Conservation (phyloP, 2,113 vertebrate genomes). For the Scortum barcoo region DNA sequence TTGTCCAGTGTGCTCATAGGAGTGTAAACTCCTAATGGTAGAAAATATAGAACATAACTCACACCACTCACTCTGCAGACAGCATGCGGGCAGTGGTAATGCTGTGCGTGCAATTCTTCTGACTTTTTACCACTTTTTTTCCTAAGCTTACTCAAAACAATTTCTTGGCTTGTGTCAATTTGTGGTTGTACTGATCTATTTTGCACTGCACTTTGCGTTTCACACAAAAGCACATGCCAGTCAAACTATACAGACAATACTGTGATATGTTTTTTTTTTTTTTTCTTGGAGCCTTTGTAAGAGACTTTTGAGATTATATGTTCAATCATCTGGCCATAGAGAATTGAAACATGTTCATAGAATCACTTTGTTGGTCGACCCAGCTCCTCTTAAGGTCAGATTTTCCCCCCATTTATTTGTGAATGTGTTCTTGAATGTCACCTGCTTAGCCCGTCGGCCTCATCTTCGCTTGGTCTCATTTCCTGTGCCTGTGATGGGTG, state of each 20-base stretch:
- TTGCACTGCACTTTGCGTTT: neutral
- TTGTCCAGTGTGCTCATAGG: constrained; percentile 62
- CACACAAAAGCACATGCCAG: neutral
- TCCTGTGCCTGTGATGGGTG: constrained; percentile 3
- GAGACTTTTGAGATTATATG: neutral
- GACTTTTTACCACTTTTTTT: constrained; percentile 10
- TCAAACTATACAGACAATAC: neutral
- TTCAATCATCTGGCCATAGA: neutral
- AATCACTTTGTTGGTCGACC: neutral
- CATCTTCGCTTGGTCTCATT: constrained; percentile 9
- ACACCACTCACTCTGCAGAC: constrained; percentile 45
- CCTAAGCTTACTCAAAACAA: neutral
- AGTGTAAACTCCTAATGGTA: constrained; percentile 56
- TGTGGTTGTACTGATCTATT: neutral
- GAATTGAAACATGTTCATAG: neutral
- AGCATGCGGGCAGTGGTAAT: constrained; percentile 21
- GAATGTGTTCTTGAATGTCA: neutral
- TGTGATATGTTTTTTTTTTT: neutral
- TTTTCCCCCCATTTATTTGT: neutral
- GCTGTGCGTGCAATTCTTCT: constrained; percentile 39
- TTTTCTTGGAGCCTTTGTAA: neutral
- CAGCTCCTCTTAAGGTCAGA: neutral
- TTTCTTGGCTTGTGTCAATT: neutral
- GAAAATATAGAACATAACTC: constrained; percentile 56
- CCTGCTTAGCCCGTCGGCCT: constrained; percentile 16